Percentiles rank a stretch among this genome's conserved stretches.
phyloP scores from a whole-genome alignment of 2,113 vertebrate genomes.

The Brachirus orientalis region DNA sequence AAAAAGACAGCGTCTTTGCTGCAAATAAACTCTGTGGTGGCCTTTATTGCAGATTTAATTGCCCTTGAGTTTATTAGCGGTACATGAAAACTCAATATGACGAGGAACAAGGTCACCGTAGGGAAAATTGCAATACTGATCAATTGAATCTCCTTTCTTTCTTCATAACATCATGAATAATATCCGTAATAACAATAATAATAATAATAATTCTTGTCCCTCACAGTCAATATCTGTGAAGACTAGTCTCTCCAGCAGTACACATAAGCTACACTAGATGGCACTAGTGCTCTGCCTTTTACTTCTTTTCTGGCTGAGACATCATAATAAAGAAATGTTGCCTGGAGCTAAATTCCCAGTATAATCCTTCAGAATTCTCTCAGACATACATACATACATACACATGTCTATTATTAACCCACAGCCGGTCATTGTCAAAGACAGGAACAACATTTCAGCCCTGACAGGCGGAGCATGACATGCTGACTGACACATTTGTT shows the following conservation, averaged over 20 bases:
- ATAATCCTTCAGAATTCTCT: conserved; percentile 24
- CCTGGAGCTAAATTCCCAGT: conserved; percentile 43
- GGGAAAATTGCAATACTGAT: no score
- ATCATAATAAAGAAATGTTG: background rate
- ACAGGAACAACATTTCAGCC: conserved; percentile 19
- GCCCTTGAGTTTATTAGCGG: no score
- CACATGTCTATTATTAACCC: conserved; percentile 24
- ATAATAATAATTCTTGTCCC: background rate
- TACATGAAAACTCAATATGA: no score
- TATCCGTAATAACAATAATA: no score
- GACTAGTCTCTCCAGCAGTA: background rate
- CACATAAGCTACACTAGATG: conserved; percentile 51
- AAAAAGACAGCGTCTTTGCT: no score
- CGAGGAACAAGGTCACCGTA: no score
- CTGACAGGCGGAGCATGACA: conserved; percentile 50
- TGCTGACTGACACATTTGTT: conserved; percentile 33
- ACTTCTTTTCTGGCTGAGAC: background rate
- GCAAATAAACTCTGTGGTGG: no score
- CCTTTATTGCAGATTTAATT: no score
- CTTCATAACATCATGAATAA: no score
- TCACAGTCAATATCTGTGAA: background rate
- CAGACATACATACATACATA: conserved; percentile 22
- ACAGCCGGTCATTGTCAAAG: conserved; percentile 10
- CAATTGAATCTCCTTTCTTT: no score
- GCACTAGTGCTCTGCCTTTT: conserved; percentile 19